Base-by-base conservation (phyloP, 1,140 invertebrate species). In the Bombus terrestris region DNA sequence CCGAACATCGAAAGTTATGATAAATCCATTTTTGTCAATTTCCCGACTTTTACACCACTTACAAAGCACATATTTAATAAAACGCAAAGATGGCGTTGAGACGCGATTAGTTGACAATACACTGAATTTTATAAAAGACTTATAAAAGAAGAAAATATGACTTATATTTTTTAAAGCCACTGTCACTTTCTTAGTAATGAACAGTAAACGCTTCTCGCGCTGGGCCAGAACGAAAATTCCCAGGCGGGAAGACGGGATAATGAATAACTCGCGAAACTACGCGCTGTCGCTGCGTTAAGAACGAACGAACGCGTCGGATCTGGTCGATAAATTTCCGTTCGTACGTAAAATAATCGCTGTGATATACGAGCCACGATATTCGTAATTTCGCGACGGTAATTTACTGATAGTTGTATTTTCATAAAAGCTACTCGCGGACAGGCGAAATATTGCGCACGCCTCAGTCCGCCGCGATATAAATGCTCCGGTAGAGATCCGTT, bases 321-420 rank as follows among this genome's bases (percentile, higher is more conserved):
- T 41, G 41, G 28, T 25, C 79, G 74, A 89, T 88, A 86, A 89
- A 88, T 88, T 82, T 69, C 75, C 87, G 25, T 75, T 78, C 77
- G 80, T 76, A 69, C 64, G 87, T 66, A 66, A 88, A 89, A 89
- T 82, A 80, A 88, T 83, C 64, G 41, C 72, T 62, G 76, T 80
- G 85, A 86, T 86, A 83, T 85, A 88, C 80, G 80, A 78, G 83
- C 79, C 77, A 71, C 77, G 85, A 87, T 84, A 86, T 90, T 89
- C 87, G 83, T 90, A 90, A 90, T 89, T 89, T 85, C 79, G 80
- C 83, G 85, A 74, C 89, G 81, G 73, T 83, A 90, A 90, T 90
- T 90, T 88, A 81, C 66, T 39, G 81, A 90, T 78, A 88, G 88
- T 66, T 41, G 80, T 73, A 72, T 86, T 86, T 76, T 71, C 76